Percentiles rank a stretch among this genome's conserved stretches.
Evolutionary conservation across 2,113 vertebrate species (phyloP).

Genomic region (Motacilla alba): DNA sequence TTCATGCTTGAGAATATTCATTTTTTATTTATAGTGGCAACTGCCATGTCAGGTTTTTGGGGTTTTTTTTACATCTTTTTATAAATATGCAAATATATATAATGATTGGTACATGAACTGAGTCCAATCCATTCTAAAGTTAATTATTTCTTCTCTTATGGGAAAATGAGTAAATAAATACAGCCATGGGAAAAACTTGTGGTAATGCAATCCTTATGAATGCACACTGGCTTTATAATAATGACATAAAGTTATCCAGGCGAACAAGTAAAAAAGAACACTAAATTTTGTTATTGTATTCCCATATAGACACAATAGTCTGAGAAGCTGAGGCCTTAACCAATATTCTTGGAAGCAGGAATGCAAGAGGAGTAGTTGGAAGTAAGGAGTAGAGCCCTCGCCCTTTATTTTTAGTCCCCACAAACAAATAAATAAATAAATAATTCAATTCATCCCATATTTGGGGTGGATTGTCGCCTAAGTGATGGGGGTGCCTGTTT

Average conservation of each 20-base stretch:
- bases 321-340: neutral
- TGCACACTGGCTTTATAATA: neutral
- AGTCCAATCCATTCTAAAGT: neutral
- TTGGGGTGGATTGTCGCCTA: neutral
- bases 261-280: neutral
- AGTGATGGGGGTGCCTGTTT: neutral
- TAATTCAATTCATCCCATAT: neutral
- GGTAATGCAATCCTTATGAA: neutral
- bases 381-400: neutral
- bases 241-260: neutral
- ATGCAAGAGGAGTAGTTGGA: neutral
- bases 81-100: neutral
- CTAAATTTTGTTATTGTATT: neutral
- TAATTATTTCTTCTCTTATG: neutral
- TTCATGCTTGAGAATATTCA: neutral
- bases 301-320: neutral
- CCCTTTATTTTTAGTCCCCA: neutral
- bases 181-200: neutral
- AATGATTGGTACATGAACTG: neutral
- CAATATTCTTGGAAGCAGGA: neutral
- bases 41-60: neutral
- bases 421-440: neutral
- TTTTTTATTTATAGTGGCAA: neutral
- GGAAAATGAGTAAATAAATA: neutral
- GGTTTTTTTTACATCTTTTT: neutral